Evolutionary conservation across 2,888 invertebrate genomes (phyloP).

Genomic region (Ypsolopha scabrella): DNA sequence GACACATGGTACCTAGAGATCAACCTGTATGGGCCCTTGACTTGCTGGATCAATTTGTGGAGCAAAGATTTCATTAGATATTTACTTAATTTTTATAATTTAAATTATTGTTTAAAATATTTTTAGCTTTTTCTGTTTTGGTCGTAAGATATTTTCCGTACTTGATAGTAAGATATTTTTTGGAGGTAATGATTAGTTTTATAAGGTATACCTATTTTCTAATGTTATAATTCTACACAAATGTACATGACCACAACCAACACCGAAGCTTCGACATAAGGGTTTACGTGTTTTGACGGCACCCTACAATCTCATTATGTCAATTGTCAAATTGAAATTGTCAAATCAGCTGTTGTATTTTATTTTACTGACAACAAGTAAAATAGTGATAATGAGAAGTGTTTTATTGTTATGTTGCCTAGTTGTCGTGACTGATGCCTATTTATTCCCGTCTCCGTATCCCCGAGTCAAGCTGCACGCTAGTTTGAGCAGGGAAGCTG

Average conservation of each 20-base stretch:
- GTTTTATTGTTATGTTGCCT: too few species aligned
- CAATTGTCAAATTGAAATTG: too few species aligned
- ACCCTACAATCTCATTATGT: too few species aligned
- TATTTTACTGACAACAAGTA: too few species aligned
- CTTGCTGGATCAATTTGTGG: slow-evolving; percentile 66
- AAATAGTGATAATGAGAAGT: too few species aligned
- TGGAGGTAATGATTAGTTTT: neutral
- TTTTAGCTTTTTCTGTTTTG: neutral
- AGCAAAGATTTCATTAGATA: slow-evolving; percentile 35
- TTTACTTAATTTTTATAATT: neutral
- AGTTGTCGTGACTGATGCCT: too few species aligned
- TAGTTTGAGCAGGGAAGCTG: slow-evolving; percentile 13
- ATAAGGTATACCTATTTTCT: neutral
- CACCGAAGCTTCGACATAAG: too few species aligned
- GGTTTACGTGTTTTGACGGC: too few species aligned
- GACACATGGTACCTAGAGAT: slow-evolving; percentile 78
- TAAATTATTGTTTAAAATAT: neutral
- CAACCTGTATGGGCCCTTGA: slow-evolving; percentile 71
- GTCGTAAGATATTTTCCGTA: neutral
- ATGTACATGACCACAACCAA: too few species aligned
- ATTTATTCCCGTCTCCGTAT: too few species aligned
- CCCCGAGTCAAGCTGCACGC: too few species aligned
- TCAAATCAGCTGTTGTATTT: too few species aligned
- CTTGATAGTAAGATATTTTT: neutral
- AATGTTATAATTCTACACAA: neutral